Base-by-base conservation (phyloP, 2,797 vertebrate species). In the Selene dorsalis region DNA sequence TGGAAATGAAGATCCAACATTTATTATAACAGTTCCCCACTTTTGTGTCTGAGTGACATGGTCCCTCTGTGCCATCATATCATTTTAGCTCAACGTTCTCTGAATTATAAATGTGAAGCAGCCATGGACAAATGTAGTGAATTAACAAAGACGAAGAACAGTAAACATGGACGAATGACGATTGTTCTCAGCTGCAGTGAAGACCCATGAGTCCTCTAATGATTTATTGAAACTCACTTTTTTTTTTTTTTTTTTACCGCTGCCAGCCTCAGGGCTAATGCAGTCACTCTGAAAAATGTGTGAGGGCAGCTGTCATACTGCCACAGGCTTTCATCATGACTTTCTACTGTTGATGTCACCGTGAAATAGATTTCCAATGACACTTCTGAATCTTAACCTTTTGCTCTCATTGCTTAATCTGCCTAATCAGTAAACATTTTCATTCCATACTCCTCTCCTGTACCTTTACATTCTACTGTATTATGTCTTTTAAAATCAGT, bases 181-280 rank as follows among this genome's bases (percentile, higher is more conserved):
- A 89, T 89, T 86, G 83, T 87, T 85, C 60, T 82, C 43, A 43
- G 78, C 67, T 69, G 62, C 16, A 30, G 79, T 69, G 73, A 65
- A 65, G 68, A 64, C 86, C 87, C 86, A 24, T 0, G 86, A 85
- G 83, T 69, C 56, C 65, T 48, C 35, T 76, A 65, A 92, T 93
- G 64, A 90, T 87, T 93, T 89, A 89, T 85, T 90, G 58, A 91
- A 85, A 67, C 43, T 75, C 73, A 59, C 84, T 90, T 86, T 89
- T 83, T 79, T 85, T 89, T 86, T 88, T 83, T 86, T 84, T 84
- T 41, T 41, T 41, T 41, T 41, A 14, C 56, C 69, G 74, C 64
- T 35, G 56, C 48, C 84, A 66, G 89, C 91, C 87, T 87, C 83
- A 35, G 89, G 90, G 88, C 88, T 88, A 86, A 92, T 87, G 85